These are phyloP conservation scores for Vultur gryphus DNA, from an alignment of 2,797 vertebrate species.

Conservation along the genomic window DNA sequence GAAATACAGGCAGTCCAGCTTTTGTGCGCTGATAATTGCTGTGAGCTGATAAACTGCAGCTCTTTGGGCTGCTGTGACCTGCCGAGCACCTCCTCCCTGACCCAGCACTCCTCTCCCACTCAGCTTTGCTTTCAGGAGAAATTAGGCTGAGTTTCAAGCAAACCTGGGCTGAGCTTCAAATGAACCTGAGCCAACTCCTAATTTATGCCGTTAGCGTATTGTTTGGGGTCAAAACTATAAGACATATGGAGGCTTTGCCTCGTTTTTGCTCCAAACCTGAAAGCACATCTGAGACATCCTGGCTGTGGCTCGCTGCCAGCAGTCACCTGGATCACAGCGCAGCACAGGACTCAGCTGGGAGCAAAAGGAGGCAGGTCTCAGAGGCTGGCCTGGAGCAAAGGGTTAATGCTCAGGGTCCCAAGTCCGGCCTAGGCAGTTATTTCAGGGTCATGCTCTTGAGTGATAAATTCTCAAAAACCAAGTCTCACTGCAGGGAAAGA, in stretches of 20 bases:
- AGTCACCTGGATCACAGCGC: not conserved
- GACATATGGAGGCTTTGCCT: not conserved
- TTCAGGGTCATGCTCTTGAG: not conserved
- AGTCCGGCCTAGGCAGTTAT: not conserved
- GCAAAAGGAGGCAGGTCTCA: not conserved
- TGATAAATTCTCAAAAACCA: not conserved
- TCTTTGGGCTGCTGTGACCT: not conserved
- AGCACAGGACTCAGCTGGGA: not conserved
- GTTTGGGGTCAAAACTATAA: constrained; percentile 26
- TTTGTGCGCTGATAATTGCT: not conserved
- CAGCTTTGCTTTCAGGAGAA: constrained; percentile 48
- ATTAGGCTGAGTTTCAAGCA: constrained; percentile 42
- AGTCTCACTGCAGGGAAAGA: not conserved
- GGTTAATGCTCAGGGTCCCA: not conserved
- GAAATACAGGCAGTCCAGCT: not conserved
- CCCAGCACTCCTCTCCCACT: not conserved
- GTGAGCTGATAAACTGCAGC: not conserved
- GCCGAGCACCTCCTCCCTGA: not conserved
- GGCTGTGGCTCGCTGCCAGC: not conserved
- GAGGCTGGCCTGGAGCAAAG: not conserved
- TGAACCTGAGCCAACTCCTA: constrained; percentile 44
- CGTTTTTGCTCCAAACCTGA: constrained; percentile 3
- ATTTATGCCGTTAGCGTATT: constrained; percentile 6
- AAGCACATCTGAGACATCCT: not conserved
- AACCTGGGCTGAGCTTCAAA: constrained; percentile 55